These are phyloP conservation scores for Capitella teleta DNA, from an alignment of 1,140 invertebrate species.

Conservation along the genomic window DNA sequence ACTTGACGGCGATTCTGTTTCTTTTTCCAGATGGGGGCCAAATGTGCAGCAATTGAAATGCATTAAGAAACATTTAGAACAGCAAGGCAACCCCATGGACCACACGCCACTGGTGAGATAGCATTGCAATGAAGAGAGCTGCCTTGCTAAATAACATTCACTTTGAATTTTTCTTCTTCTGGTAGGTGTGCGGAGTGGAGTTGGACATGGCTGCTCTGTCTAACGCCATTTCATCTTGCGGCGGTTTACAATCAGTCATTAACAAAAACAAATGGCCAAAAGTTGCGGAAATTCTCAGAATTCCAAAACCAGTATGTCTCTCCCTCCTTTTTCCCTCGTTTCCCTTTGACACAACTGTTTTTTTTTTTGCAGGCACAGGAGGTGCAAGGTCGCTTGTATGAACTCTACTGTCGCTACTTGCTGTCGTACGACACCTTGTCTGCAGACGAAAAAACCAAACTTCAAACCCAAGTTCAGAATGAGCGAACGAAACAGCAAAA, in stretches of 20 bases:
- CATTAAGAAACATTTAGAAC: slow-evolving; percentile 69
- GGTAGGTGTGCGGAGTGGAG: slow-evolving; percentile 74
- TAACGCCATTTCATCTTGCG: slow-evolving; percentile 69
- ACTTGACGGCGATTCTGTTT: too few relatives aligned
- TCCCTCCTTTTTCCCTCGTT: too few relatives aligned
- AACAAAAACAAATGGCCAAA: slow-evolving; percentile 82
- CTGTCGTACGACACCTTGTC: slow-evolving; percentile 80
- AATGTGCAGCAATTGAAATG: slow-evolving; percentile 75
- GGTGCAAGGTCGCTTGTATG: slow-evolving; percentile 71
- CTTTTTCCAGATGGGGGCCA: slow-evolving; percentile 63
- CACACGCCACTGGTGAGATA: slow-evolving; percentile 64
- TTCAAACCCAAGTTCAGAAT: slow-evolving; percentile 53
- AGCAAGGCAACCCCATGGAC: slow-evolving; percentile 62
- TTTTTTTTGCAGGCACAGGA: slow-evolving; percentile 53
- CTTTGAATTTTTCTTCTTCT: not conserved
- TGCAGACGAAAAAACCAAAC: slow-evolving; percentile 62
- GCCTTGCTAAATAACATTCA: too few relatives aligned
- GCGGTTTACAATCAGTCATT: slow-evolving; percentile 77
- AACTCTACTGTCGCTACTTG: slow-evolving; percentile 86
- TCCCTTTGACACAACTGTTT: too few relatives aligned
- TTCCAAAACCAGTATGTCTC: slow-evolving; percentile 48
- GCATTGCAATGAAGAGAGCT: too few relatives aligned
- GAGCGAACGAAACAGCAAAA: not conserved
- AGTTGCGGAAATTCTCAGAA: slow-evolving; percentile 76
- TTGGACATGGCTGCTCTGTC: slow-evolving; percentile 77